Evolutionary conservation across 2,888 invertebrate genomes (phyloP).

Genomic region (Philereme vetulata): DNA sequence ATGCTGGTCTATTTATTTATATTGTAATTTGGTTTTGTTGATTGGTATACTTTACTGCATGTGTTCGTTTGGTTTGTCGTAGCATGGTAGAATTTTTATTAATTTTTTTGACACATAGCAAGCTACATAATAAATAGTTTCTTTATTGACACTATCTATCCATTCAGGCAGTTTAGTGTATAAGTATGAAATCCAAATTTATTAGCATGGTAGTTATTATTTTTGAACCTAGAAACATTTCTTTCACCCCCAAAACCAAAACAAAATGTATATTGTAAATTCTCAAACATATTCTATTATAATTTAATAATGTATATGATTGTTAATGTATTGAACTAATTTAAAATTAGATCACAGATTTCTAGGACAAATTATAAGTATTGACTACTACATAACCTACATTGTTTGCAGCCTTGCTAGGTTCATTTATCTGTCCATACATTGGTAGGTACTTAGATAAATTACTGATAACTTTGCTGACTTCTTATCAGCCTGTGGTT

Average conservation of each 20-base stretch:
- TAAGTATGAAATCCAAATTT: too few species aligned
- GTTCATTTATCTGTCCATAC: conserved; percentile 25
- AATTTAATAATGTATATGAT: too few species aligned
- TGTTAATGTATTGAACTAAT: too few species aligned
- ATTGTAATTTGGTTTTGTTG: not conserved
- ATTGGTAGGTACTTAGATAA: conserved; percentile 30
- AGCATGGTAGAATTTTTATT: conserved; percentile 3
- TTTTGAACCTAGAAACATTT: too few species aligned
- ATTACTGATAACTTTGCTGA: conserved; percentile 37
- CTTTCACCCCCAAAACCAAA: too few species aligned
- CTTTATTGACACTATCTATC: too few species aligned
- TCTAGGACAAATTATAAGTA: conserved; percentile 4
- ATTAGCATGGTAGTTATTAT: too few species aligned
- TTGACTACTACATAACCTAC: conserved; percentile 16
- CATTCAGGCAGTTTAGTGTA: too few species aligned
- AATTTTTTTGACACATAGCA: not conserved
- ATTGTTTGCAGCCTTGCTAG: conserved; percentile 34
- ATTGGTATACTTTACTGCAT: not conserved
- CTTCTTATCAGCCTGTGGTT: conserved; percentile 38
- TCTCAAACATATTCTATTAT: too few species aligned
- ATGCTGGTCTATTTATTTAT: not conserved
- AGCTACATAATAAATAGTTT: too few species aligned
- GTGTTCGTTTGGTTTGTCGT: not conserved
- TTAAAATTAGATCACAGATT: too few species aligned
- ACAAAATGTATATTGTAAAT: too few species aligned